Evolutionary conservation across 2,113 vertebrate species (phyloP).

Genomic region (Hippoglossus stenolepis): DNA sequence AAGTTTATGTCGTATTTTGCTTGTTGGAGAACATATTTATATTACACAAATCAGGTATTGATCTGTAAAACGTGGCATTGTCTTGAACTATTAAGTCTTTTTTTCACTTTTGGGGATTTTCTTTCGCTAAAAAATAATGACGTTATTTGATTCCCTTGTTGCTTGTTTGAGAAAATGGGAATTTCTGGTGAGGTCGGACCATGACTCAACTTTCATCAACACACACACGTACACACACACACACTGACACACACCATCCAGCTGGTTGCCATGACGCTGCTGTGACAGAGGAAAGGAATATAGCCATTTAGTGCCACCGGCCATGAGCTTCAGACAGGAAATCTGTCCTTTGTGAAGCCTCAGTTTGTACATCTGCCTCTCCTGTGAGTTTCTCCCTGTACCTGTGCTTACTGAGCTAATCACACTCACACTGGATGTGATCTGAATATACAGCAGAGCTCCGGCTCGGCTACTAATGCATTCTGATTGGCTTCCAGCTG

Average conservation of each 20-base stretch:
- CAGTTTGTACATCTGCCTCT: slow-evolving; percentile 3
- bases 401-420: slow-evolving; percentile 1
- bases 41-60: neutral
- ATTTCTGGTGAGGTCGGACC: slow-evolving; percentile 42
- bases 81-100: neutral
- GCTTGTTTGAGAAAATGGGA: slow-evolving; percentile 35
- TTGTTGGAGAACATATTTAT: neutral
- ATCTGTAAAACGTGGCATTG: neutral
- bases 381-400: neutral
- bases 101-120: neutral
- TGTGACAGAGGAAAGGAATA: slow-evolving; percentile 37
- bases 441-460: slow-evolving; percentile 21
- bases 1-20: neutral
- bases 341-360: slow-evolving; percentile 23
- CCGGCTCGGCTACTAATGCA: slow-evolving; percentile 2
- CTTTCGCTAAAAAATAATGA: neutral
- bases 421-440: neutral
- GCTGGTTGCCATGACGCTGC: slow-evolving; percentile 72
- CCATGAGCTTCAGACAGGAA: slow-evolving; percentile 39
- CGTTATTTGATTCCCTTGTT: neutral
- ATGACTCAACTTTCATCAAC: slow-evolving; percentile 65
- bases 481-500: slow-evolving; percentile 6
- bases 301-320: slow-evolving; percentile 54
- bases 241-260: slow-evolving; percentile 23
- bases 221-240: slow-evolving; percentile 6